Evolutionary conservation across 2,888 invertebrate genomes (phyloP).

Genomic region (Aporophyla lueneburgensis): DNA sequence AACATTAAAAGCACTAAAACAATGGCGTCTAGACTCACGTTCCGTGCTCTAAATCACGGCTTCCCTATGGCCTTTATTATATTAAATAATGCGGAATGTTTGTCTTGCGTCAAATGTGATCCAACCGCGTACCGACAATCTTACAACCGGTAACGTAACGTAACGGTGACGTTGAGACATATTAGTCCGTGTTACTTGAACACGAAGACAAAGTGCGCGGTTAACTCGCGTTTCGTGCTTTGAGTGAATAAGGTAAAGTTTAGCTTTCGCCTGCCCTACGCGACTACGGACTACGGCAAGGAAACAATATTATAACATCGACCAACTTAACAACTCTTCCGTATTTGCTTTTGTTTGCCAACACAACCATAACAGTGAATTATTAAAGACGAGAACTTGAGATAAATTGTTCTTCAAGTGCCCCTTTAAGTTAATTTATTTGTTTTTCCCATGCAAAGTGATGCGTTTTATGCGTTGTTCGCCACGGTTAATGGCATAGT

Average conservation of each 20-base stretch:
- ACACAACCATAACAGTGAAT: conserved; percentile 78
- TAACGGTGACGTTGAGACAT: conserved; percentile 67
- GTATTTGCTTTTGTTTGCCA: conserved; percentile 70
- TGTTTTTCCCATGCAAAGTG: conserved; percentile 81
- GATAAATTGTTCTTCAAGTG: conserved; percentile 79
- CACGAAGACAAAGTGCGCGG: conserved; percentile 70
- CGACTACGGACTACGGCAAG: conserved; percentile 42
- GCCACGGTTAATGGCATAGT: conserved; percentile 73
- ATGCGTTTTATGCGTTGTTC: conserved; percentile 79
- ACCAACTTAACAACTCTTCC: conserved; percentile 72
- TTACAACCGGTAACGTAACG: conserved; percentile 49
- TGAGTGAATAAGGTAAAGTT: conserved; percentile 59
- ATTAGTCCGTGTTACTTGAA: conserved; percentile 72
- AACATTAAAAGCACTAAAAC: conserved; percentile 61
- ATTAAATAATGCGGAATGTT: conserved; percentile 72
- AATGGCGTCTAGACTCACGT: conserved; percentile 66
- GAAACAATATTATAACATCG: conserved; percentile 70
- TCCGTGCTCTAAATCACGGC: conserved; percentile 69
- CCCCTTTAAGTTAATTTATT: conserved; percentile 83
- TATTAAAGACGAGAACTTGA: conserved; percentile 75
- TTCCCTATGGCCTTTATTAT: conserved; percentile 71
- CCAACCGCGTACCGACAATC: conserved; percentile 67
- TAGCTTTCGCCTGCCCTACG: conserved; percentile 50
- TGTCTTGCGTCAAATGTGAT: conserved; percentile 74
- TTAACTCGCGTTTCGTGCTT: conserved; percentile 57